Percentiles rank a stretch among this genome's conserved stretches.
These are phyloP conservation scores for Clepsis dumicolana DNA, from an alignment of 2,888 invertebrate genomes.

Conservation along the genomic window DNA sequence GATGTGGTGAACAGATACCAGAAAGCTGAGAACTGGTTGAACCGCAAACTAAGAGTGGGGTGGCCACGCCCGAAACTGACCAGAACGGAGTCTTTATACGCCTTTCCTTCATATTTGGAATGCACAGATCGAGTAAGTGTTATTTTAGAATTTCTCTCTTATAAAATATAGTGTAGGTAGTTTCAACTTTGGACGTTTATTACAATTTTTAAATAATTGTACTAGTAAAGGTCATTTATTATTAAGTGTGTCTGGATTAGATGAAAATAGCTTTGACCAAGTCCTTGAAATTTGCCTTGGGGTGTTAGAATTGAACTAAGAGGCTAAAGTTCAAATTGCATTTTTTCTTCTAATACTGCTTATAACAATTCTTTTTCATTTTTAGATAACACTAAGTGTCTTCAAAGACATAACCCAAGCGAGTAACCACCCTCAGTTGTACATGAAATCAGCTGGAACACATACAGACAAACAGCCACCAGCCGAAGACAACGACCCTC, in stretches of 20 bases:
- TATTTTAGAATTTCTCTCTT: background rate
- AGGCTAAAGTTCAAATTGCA: no score
- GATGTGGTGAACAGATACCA: conserved; percentile 29
- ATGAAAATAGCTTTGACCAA: background rate
- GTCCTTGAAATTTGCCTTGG: no score
- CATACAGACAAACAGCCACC: background rate
- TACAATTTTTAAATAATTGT: background rate
- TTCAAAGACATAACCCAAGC: conserved; percentile 32
- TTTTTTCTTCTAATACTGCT: background rate
- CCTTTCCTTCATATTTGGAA: conserved; percentile 91
- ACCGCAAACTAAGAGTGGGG: conserved; percentile 28
- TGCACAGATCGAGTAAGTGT: conserved; percentile 88
- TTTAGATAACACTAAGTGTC: conserved; percentile 28
- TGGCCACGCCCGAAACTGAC: conserved; percentile 25
- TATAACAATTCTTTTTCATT: background rate
- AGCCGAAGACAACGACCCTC: conserved; percentile 60
- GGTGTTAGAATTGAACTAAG: background rate
- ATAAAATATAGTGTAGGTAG: background rate
- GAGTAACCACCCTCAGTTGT: conserved; percentile 15
- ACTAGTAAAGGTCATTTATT: background rate
- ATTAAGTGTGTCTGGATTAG: background rate
- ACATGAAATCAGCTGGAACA: background rate
- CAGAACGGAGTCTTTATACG: conserved; percentile 88
- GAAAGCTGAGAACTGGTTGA: conserved; percentile 14
- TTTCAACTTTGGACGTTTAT: background rate